phyloP scores from a whole-genome alignment of 2,113 vertebrate species.

The Anoura caudifer region DNA sequence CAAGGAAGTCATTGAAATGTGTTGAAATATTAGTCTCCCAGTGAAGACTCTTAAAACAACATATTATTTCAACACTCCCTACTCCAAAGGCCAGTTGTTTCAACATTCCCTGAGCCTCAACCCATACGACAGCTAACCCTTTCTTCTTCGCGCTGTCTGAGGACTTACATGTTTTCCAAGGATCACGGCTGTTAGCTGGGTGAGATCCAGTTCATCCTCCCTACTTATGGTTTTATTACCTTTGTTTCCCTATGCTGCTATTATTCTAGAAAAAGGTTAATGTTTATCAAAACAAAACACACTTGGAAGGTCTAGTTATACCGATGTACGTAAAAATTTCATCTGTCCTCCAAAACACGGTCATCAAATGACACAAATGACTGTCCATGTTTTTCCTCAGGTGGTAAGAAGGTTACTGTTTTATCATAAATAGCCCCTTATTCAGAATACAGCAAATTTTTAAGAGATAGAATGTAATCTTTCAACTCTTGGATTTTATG shows the following conservation, averaged over 20 bases:
- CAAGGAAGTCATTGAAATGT: constrained; percentile 25
- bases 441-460: background rate
- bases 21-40: constrained; percentile 47
- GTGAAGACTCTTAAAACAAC: constrained; percentile 42
- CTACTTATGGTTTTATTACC: background rate
- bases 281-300: background rate
- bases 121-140: background rate
- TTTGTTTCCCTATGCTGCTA: background rate
- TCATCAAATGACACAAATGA: background rate
- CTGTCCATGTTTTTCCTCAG: background rate
- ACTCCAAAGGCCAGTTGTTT: background rate
- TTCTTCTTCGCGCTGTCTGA: background rate
- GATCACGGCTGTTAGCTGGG: accelerated
- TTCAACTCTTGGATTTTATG: background rate
- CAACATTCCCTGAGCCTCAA: background rate
- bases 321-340: background rate
- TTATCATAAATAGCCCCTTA: background rate
- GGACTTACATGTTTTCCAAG: background rate
- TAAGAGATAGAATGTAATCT: background rate
- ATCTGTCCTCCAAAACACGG: background rate
- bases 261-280: background rate
- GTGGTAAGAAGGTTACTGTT: background rate
- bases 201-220: background rate
- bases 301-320: background rate
- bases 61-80: constrained; percentile 42